These are phyloP conservation scores for Galendromus occidentalis DNA, from an alignment of 1,140 invertebrate species.

Conservation along the genomic window DNA sequence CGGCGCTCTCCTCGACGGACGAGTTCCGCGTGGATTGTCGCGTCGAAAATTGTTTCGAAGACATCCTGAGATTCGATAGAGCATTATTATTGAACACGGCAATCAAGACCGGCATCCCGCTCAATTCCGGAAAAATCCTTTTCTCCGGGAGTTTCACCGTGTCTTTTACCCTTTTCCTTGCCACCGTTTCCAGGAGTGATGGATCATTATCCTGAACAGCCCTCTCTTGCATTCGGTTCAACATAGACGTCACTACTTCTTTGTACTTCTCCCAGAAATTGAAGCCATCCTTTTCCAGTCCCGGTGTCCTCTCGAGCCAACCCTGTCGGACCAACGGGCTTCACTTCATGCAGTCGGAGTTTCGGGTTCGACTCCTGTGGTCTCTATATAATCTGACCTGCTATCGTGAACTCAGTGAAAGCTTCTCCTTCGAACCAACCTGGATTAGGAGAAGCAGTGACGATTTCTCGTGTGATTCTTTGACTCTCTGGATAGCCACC, in stretches of 20 bases:
- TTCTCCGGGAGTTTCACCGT: not conserved
- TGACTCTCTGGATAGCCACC: conserved; percentile 45
- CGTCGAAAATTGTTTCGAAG: conserved; percentile 17
- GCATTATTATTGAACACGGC: no score
- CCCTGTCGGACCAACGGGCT: conserved; percentile 21
- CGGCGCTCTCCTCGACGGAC: conserved; percentile 48
- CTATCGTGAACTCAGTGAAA: no score
- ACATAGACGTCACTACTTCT: conserved; percentile 46
- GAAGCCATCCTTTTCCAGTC: conserved; percentile 56
- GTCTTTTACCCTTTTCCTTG: conserved; percentile 11
- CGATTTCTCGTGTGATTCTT: conserved; percentile 56
- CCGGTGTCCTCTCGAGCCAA: conserved; percentile 86
- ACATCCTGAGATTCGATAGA: not conserved
- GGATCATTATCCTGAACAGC: conserved; percentile 31
- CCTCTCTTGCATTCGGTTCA: conserved; percentile 42
- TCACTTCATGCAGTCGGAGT: no score
- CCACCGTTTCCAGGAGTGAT: not conserved
- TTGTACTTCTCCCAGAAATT: conserved; percentile 85
- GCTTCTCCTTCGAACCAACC: conserved; percentile 24
- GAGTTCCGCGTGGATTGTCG: conserved; percentile 10
- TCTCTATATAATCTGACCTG: no score
- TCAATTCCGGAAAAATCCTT: not conserved
- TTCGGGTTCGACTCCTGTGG: no score
- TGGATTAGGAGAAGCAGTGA: conserved; percentile 64
- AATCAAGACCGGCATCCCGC: not conserved